Conservation (phyloP, 2,888 invertebrate genomes). For the Standfussiana lucernea region DNA sequence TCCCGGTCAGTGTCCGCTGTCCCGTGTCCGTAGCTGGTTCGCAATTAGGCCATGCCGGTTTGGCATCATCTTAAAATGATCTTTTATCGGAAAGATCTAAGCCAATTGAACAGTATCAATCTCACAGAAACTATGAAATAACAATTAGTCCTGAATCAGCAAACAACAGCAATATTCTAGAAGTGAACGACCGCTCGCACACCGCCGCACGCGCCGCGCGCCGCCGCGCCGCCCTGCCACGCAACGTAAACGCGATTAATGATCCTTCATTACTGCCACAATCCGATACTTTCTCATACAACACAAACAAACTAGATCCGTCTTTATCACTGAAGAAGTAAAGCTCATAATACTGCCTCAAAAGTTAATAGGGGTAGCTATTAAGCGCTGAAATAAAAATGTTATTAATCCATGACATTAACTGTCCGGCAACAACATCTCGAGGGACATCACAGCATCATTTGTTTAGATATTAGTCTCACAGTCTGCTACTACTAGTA, state of each 20-base stretch:
- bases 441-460: slow-evolving; percentile 15
- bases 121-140: slow-evolving; percentile 7
- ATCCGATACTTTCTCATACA: slow-evolving; percentile 44
- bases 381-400: slow-evolving; percentile 59
- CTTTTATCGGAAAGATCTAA: neutral
- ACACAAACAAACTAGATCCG: slow-evolving; percentile 29
- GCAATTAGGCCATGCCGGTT: neutral
- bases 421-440: slow-evolving; percentile 26
- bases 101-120: neutral
- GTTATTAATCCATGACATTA: slow-evolving; percentile 57
- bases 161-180: slow-evolving; percentile 1
- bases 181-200: slow-evolving; percentile 48
- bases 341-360: slow-evolving; percentile 16
- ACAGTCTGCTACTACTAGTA: slow-evolving; percentile 22
- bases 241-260: slow-evolving; percentile 61
- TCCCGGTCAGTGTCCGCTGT: neutral
- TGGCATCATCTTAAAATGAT: neutral
- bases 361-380: slow-evolving; percentile 28
- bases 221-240: slow-evolving; percentile 27
- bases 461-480: slow-evolving; percentile 34
- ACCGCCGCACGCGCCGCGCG: slow-evolving; percentile 34
- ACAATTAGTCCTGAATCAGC: slow-evolving; percentile 2
- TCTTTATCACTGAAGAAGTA: slow-evolving; percentile 10
- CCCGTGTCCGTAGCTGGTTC: neutral
- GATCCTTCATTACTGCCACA: slow-evolving; percentile 57